Base-by-base conservation (phyloP, 2,113 vertebrate species). In the Chaetodon auriga region DNA sequence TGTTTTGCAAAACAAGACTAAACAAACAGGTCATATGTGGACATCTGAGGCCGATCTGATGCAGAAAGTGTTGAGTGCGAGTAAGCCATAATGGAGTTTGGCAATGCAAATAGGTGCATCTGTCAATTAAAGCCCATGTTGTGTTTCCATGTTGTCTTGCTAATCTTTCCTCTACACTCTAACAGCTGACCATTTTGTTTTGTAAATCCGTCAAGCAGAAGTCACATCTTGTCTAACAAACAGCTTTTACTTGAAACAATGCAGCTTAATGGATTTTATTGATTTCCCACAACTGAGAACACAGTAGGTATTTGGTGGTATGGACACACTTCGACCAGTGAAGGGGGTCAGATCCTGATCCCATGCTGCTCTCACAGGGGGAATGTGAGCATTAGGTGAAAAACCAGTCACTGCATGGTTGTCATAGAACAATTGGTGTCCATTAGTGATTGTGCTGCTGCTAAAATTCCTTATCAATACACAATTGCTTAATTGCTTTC, bases 211-310 rank as follows among this genome's bases (percentile, higher is more conserved):
- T 91, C 58, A 75, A 63, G 60, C 62, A 62, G 53, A 80, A 81
- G 78, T 86, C 84, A 64, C 76, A 85, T 87, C 78, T 85, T 85
- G 77, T 87, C 79, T 63, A 70, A 90, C 80, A 88, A 83, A 85
- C 78, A 72, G 77, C 78, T 72, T 75, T 76, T 81, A 86, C 79
- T 75, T 83, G 79, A 81, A 92, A 89, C 85, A 91, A 82, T 73
- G 83, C 54, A 41, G 84, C 82, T 84, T 82, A 70, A 87, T 92
- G 19, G 85, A 89, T 92, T 84, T 71, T 88, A 94, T 91, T 91
- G 90, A 94, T 92, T 87, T 70, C 54, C 30, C 65, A 60, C 66
- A 78, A 77, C 64, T 65, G 81, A 81, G 88, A 89, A 69, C 75
- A 84, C 88, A 83, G 62, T 54, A 75, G 70, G 63, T 79, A 78